phyloP scores from a whole-genome alignment of 1,140 invertebrate genomes.

The Sarcophaga peregrina region DNA sequence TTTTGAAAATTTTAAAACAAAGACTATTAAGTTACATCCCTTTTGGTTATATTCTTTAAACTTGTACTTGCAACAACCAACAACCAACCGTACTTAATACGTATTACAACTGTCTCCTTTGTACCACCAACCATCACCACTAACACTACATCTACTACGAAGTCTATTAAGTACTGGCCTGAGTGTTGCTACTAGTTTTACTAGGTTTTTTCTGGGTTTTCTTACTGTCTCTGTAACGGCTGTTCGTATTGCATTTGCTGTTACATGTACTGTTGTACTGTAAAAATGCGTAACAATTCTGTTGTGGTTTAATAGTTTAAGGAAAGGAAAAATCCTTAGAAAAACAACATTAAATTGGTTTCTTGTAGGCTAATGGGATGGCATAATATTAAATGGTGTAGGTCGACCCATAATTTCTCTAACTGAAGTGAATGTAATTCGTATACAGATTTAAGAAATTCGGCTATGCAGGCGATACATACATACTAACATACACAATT shows the following conservation, averaged over 20 bases:
- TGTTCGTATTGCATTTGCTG: background rate
- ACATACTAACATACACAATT: too few relatives aligned
- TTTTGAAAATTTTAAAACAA: conserved; percentile 35
- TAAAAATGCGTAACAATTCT: background rate
- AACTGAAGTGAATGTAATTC: too few relatives aligned
- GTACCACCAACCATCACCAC: too few relatives aligned
- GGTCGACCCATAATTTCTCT: too few relatives aligned
- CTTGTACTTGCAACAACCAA: background rate
- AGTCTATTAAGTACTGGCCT: background rate
- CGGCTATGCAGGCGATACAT: too few relatives aligned
- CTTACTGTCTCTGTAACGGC: background rate
- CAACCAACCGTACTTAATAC: too few relatives aligned
- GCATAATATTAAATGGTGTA: too few relatives aligned
- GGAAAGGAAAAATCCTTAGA: too few relatives aligned
- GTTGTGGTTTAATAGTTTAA: background rate
- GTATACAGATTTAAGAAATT: too few relatives aligned
- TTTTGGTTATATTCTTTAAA: conserved; percentile 19
- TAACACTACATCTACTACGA: background rate
- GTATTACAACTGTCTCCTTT: too few relatives aligned
- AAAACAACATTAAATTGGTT: too few relatives aligned
- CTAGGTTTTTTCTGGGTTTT: background rate
- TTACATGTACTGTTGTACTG: background rate
- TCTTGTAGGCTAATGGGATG: too few relatives aligned
- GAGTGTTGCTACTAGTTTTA: background rate
- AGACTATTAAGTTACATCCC: conserved; percentile 41